phyloP scores from a whole-genome alignment of 53 echinoderm and acorn worm species.

The Mesocentrotus franciscanus region DNA sequence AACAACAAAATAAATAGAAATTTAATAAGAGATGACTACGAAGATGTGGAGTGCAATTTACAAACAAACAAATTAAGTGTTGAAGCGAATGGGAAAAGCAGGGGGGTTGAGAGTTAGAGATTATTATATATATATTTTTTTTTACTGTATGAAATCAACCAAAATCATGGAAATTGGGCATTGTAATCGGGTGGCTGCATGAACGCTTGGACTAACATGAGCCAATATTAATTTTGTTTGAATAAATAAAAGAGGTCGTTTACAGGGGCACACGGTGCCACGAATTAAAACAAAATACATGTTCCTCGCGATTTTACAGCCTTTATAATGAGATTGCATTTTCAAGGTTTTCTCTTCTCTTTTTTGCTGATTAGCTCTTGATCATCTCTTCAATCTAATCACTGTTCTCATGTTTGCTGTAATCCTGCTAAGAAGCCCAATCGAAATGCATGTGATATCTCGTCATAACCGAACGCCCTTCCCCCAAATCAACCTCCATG shows the following conservation, averaged over 20 bases:
- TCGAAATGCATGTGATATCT: background rate
- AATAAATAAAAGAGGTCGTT: background rate
- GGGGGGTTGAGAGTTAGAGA: too few species aligned
- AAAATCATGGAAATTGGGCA: too few species aligned
- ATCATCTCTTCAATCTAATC: background rate
- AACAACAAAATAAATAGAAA: too few species aligned
- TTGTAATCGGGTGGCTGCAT: background rate
- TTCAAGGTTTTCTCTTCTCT: background rate
- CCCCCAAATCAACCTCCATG: background rate
- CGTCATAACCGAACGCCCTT: background rate
- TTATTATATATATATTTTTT: too few species aligned
- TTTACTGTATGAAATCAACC: too few species aligned
- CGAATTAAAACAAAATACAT: background rate
- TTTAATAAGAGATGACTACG: too few species aligned
- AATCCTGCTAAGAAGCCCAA: background rate
- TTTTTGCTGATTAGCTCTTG: background rate
- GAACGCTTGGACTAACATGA: background rate
- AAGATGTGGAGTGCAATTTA: too few species aligned
- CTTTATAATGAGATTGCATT: background rate
- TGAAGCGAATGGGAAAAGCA: too few species aligned
- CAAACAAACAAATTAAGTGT: too few species aligned
- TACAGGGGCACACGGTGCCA: background rate
- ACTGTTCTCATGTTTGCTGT: background rate
- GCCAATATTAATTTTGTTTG: background rate
- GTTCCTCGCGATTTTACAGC: background rate